Base-by-base conservation (phyloP, 1,140 invertebrate genomes). In the Aphidius gifuensis region DNA sequence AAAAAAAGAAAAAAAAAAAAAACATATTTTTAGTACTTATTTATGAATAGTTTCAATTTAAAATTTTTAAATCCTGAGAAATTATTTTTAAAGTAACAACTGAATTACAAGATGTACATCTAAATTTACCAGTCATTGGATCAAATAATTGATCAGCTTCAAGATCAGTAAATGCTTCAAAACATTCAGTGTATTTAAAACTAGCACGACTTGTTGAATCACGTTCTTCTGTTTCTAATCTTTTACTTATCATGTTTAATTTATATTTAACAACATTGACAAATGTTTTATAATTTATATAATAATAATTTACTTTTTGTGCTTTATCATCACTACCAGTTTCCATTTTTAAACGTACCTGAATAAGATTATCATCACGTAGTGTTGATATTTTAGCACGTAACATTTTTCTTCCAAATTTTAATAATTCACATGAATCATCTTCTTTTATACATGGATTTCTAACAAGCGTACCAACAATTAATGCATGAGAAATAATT, bases 371-470 rank as follows among this genome's bases (percentile, higher is more conserved):
- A 75, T 98, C 96, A 77, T 88, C 94, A 76, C 91, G 91, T 50
- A 98, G 76, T 1, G 89, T 90, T 7, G 92, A 85, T 78, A 97
- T 91, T 69, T 93, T 81, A 6, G 93, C 88, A 68, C 96, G 83
- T 38, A 98, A 81, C 86, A 97, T 94, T 85, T 98, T 98, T 62
- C 90, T 85, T 74, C 98, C 96, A 82, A 97, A 97, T 76, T 94
- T 95, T 9, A 98, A 75, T 44, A 98, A 80, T 76, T 97, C 94
- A 71, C 92, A 92, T 56, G 98, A 90, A 77, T 98, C 96, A 75
- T 98, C 96, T 82, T 98, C 96, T 82, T 97, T 97, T 91, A 98
- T 95, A 87, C 92, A 97, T 39, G 92, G 92, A 86, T 97, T 95
- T 73, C 94, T 83, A 42, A 97, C 93, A 9, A 98, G 82, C 90